These are phyloP conservation scores for Sebastiscus tertius DNA, from an alignment of 2,797 vertebrate genomes.

Conservation along the genomic window DNA sequence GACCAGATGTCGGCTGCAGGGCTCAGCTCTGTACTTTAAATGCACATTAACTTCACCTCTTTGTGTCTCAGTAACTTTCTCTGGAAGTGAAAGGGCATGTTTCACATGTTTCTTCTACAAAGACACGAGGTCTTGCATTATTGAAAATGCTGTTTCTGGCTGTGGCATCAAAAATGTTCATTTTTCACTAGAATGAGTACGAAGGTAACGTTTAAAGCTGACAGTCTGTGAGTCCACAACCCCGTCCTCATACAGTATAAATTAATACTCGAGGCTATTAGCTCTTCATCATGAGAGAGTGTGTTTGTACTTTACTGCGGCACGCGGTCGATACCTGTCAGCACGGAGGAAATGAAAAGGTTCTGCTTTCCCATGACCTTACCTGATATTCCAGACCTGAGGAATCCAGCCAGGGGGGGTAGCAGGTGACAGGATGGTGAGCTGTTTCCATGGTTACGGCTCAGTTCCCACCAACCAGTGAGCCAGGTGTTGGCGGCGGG, in stretches of 20 bases:
- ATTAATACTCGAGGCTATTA: background rate
- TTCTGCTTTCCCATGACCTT: conserved; percentile 41
- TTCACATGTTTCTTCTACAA: background rate
- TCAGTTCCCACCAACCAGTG: conserved; percentile 22
- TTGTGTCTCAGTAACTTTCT: background rate
- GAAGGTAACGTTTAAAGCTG: background rate
- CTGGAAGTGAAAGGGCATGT: background rate
- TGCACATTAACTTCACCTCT: background rate
- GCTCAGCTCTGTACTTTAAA: background rate
- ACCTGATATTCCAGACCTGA: conserved; percentile 17
- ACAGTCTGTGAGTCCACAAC: background rate
- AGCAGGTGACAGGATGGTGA: conserved; percentile 32
- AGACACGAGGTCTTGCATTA: background rate
- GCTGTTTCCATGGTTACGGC: conserved; percentile 36
- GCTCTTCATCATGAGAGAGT: background rate
- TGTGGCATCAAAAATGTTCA: background rate
- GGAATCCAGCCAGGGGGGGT: conserved; percentile 32
- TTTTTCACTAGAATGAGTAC: background rate
- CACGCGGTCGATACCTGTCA: conserved; percentile 40
- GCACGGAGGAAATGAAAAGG: conserved; percentile 55
- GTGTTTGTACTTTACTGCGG: background rate
- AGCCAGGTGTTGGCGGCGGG: conserved; percentile 27
- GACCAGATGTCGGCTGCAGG: fast-evolving
- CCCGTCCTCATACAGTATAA: background rate
- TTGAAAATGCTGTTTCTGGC: background rate